Evolutionary conservation across 2,888 invertebrate species (phyloP), one percentile per base, ranked within the genome.

Genomic region (Agrochola circellaris): DNA sequence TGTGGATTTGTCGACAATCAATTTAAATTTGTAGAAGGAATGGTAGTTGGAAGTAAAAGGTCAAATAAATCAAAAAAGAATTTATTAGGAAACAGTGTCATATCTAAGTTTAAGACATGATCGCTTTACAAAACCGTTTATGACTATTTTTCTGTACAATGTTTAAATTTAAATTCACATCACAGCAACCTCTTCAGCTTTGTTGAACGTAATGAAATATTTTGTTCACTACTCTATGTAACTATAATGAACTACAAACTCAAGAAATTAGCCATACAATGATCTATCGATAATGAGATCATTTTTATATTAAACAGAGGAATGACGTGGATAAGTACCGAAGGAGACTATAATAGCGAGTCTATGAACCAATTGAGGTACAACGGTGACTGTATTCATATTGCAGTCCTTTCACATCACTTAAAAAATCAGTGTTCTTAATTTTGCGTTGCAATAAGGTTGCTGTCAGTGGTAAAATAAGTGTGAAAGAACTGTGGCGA

Each of bases 281-380:
- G 88, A 88, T 88, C 84, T 85, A 87, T 69, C 62, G 79, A 83
- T 82, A 83, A 83, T 83, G 88, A 88, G 88, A 88, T 88, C 88
- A 81, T 73, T 71, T 76, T 79, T 80, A 80, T 77, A 82, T 73
- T 75, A 66, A 65, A 78, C 56, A 82, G 67, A 82, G 88, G 79
- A 88, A 88, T 88, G 87, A 77, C 65, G 79, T 77, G 65, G 72
- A 64, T 75, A 77, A 73, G 70, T 86, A 85, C 75, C 65, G 58
- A 80, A 76, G 34, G 70, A 74, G 62, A 85, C n/a, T 61, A 58
- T 30, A 51, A 51, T 68, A 17, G 45, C 58, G 62, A 56, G 67
- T 54, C 38, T n/a, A 42, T 65, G 17, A 77, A 64, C 20, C 58
- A 71, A 65, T 23, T 71, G 26, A 71, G 58, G 1, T 68, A 51